Evolutionary conservation across 1,140 invertebrate species (phyloP), one percentile per base, ranked within the genome.

Genomic region (Drosophila quadrilineata): DNA sequence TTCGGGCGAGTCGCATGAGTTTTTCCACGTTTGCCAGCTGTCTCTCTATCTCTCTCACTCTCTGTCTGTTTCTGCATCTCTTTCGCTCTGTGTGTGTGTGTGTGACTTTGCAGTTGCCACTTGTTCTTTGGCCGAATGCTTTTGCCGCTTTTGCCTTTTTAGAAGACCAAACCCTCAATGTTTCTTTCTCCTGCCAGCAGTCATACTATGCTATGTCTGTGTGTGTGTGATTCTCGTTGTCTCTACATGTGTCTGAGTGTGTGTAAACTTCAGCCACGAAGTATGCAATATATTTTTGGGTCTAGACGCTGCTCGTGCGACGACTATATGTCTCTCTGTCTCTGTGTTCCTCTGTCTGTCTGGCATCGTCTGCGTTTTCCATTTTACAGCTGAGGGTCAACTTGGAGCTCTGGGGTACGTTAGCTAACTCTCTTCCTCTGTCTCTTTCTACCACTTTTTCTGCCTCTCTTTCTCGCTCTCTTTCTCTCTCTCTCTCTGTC

Each of bases 261-360:
- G 45, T 70, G 52, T 56, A 43, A 79, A 79, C 75, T 77, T 79
- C 71, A 79, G 54, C 52, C 49, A 58, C 63, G 64, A 73, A 76
- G 77, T 77, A 66, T 84, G 77, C 73, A 73, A 84, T 85, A 84
- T 85, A 84, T 84, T 84, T 84, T 84, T 84, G 77, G 76, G 64
- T 70, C 73, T 67, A 71, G 80, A 71, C 66, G 64, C 49, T 63
- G 50, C 43, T 67, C 26, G 54, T 71, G 68, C 43, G 41, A 67
- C 57, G 62, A 6, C n/a, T n/a, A n/a, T n/a, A n/a, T n/a, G n/a
- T n/a, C n/a, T n/a, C n/a, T n/a, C n/a, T n/a, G 21, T 40, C 0
- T 21, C 29, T 33, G n/a, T 6, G 8, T 31, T 9, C 6, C 3
- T 3, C 33, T 16, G 33, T 33, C 56, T 71, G 60, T 64, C 60